These are phyloP conservation scores for Eurosta solidaginis DNA, from an alignment of 1,140 invertebrate genomes.

Conservation along the genomic window DNA sequence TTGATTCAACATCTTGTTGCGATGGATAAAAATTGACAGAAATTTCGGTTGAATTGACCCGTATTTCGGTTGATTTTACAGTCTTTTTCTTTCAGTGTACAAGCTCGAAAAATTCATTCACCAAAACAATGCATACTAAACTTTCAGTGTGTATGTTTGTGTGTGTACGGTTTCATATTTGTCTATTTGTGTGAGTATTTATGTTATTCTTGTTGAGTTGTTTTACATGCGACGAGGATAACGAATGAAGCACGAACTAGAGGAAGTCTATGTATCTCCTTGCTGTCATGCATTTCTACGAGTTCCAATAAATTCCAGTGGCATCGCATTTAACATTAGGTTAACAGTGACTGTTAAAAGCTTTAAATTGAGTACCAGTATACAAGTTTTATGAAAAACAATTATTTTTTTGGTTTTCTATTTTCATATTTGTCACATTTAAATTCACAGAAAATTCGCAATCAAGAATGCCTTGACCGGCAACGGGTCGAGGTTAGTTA, in stretches of 20 bases:
- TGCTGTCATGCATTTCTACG: not conserved
- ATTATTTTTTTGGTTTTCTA: not conserved
- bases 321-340: not conserved
- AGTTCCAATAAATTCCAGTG: not conserved
- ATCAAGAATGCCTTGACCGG: constrained; percentile 5
- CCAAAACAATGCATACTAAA: not conserved
- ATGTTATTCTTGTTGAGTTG: not conserved
- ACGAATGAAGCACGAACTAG: not conserved
- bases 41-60: no score
- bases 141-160: not conserved
- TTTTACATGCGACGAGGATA: not conserved
- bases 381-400: not conserved
- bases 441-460: not conserved
- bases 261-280: not conserved
- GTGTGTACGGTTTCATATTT: no score
- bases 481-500: constrained; percentile 11
- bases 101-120: not conserved
- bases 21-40: no score
- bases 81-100: no score
- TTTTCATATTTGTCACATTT: not conserved
- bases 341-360: constrained; percentile 8
- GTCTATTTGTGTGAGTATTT: not conserved
- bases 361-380: not conserved
- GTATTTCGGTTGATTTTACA: no score
- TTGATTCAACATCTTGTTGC: no score